These are phyloP conservation scores for Phaetusa simplex DNA, from an alignment of 2,113 vertebrate species.

Conservation along the genomic window DNA sequence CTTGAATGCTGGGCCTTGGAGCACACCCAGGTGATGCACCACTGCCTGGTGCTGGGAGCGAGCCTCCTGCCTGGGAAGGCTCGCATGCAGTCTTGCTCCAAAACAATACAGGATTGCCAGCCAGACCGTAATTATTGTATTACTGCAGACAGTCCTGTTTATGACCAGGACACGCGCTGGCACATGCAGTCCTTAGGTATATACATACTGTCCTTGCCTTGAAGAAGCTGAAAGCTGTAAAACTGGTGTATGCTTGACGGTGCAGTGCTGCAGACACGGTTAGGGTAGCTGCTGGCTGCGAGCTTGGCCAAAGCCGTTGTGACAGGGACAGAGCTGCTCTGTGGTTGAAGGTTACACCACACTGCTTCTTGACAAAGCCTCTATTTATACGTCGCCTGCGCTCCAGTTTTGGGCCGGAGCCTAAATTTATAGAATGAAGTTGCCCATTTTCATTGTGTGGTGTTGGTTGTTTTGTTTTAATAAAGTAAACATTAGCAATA, in stretches of 20 bases:
- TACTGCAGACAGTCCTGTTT: not conserved
- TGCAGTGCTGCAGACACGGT: not conserved
- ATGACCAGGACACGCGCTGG: not conserved
- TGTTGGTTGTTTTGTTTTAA: slow-evolving; percentile 17
- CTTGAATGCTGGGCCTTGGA: not conserved
- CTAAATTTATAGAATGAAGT: slow-evolving; percentile 20
- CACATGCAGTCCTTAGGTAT: not conserved
- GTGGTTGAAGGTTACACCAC: slow-evolving; percentile 5
- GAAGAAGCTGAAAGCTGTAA: not conserved
- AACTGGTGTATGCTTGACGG: not conserved
- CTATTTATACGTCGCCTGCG: not conserved
- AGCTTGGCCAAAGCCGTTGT: not conserved
- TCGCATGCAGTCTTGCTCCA: accelerated
- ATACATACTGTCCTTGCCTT: not conserved
- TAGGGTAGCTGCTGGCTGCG: not conserved
- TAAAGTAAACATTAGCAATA: slow-evolving; percentile 10
- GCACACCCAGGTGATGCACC: not conserved
- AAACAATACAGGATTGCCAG: not conserved
- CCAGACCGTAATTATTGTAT: not conserved
- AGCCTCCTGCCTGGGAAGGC: not conserved
- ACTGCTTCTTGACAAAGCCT: slow-evolving; percentile 2
- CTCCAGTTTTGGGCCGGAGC: not conserved
- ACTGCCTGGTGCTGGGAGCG: not conserved
- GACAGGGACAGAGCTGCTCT: not conserved
- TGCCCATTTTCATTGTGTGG: slow-evolving; percentile 4